Evolutionary conservation across 2,797 vertebrate species (phyloP).

Genomic region (Sebastolobus altivelis): DNA sequence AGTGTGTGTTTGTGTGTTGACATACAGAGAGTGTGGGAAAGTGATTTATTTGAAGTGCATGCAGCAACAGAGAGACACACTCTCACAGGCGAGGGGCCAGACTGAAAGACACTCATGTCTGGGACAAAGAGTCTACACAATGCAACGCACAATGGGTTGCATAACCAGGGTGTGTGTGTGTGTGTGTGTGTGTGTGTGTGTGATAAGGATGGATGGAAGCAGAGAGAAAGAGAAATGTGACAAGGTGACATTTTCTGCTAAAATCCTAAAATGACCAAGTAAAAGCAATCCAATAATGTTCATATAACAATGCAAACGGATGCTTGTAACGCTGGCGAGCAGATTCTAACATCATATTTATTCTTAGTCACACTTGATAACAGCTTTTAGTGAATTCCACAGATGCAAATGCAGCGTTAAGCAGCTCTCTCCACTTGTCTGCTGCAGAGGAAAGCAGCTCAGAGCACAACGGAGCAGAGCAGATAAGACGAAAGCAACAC

Average conservation of each 20-base stretch:
- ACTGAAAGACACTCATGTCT: slow-evolving; percentile 37
- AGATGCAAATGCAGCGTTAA: slow-evolving; percentile 23
- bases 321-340: not conserved
- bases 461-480: slow-evolving; percentile 21
- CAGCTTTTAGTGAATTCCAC: slow-evolving; percentile 17
- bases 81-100: slow-evolving; percentile 5
- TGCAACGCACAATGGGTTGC: slow-evolving; percentile 48
- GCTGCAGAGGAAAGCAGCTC: slow-evolving; percentile 41
- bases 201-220: slow-evolving; percentile 12
- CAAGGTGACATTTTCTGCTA: not conserved
- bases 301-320: not conserved
- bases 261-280: slow-evolving; percentile 1
- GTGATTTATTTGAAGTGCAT: slow-evolving; percentile 47
- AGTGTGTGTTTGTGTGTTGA: not conserved
- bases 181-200: not conserved
- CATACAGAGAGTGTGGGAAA: slow-evolving; percentile 14
- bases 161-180: slow-evolving; percentile 51
- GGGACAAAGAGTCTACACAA: slow-evolving; percentile 56
- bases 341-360: slow-evolving; percentile 30
- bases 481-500: slow-evolving; percentile 50
- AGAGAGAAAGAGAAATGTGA: slow-evolving; percentile 16
- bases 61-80: not conserved
- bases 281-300: slow-evolving; percentile 5
- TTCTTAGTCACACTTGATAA: slow-evolving; percentile 28
- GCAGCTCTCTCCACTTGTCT: slow-evolving; percentile 37